Evolutionary conservation across 1,140 invertebrate genomes (phyloP), one percentile per base, ranked within the genome.

Genomic region (Nylanderia fulva): DNA sequence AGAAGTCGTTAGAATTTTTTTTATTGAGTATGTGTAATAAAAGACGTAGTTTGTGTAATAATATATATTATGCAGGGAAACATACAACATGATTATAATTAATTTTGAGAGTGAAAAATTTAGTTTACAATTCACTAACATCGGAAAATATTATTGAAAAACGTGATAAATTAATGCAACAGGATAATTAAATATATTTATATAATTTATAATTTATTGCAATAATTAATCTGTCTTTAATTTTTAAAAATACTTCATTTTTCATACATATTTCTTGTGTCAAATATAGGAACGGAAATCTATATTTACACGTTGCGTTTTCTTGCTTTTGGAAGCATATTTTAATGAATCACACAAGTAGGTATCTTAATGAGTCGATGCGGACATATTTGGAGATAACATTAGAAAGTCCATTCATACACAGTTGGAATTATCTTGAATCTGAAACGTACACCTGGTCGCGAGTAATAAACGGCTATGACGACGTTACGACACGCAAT

Each of bases 401-500:
- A 76, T 63, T 63, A 48, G 60, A 77, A 61, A 66, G 75, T 21
- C 42, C n/a, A 56, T 42, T 42, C 39, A 36, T 27, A 66, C 33
- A 66, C 33, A 75, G 15, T 66, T 48, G 75, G 64, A 9, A n/a
- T 42, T 84, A 71, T 86, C 86, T 68, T 24, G 75, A 60, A 86
- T 71, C 85, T 84, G 64, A 84, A 71, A 86, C 36, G 85, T 74
- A 58, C 79, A 63, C 52, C 72, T 72, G 68, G 58, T 45, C 80
- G 71, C 64, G 72, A 24, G 82, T 85, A 87, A 88, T 85, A 84
- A 85, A 87, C 77, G 56, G 80, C 39, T 56, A 52, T 74, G 61
- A 77, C 80, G 87, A 76, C 87, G 87, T 88, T 88, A 72, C 86
- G 74, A 68, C 86, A 36, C 45, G 60, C 86, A 63, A 89, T 90